Percentiles rank a stretch among this genome's conserved stretches.
Evolutionary conservation across 1,140 invertebrate species (phyloP).

Genomic region (Tenebrio molitor): DNA sequence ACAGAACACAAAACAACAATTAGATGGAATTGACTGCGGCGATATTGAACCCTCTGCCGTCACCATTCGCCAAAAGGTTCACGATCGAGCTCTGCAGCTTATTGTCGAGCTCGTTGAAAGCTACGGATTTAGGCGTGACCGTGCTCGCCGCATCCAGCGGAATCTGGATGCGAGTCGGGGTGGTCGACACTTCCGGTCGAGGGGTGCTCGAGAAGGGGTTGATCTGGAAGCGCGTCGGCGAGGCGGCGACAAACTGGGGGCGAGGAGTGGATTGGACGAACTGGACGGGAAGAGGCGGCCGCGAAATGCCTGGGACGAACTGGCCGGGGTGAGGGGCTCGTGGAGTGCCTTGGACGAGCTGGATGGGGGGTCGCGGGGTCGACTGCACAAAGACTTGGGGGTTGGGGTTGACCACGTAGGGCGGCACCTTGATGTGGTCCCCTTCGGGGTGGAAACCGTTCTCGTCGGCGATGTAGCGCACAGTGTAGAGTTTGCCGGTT

Average conservation of each 20-base stretch:
- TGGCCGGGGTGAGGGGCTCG: background rate
- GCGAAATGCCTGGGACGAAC: slow-evolving; percentile 1
- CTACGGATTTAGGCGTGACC: background rate
- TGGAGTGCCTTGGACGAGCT: no score
- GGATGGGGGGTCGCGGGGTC: background rate
- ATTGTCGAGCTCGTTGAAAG: background rate
- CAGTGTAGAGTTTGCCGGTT: slow-evolving; percentile 70
- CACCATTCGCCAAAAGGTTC: background rate
- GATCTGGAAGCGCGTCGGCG: background rate
- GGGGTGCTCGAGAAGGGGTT: background rate
- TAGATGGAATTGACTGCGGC: background rate
- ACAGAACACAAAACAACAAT: slow-evolving; percentile 1
- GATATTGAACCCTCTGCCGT: slow-evolving; percentile 2
- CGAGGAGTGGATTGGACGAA: background rate
- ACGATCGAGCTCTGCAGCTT: slow-evolving; percentile 5
- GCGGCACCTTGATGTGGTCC: slow-evolving; percentile 63
- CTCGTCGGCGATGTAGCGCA: slow-evolving; percentile 72
- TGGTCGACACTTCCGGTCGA: background rate
- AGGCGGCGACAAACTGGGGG: slow-evolving; percentile 8
- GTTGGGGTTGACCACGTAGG: slow-evolving; percentile 55
- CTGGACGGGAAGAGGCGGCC: background rate
- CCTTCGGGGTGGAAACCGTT: slow-evolving; percentile 70
- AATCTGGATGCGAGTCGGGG: slow-evolving; percentile 10
- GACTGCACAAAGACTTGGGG: background rate
- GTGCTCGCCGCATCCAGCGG: slow-evolving; percentile 3